Evolutionary conservation across 2,888 invertebrate genomes (phyloP), one percentile per base, ranked within the genome.

Genomic region (Sicus ferrugineus): DNA sequence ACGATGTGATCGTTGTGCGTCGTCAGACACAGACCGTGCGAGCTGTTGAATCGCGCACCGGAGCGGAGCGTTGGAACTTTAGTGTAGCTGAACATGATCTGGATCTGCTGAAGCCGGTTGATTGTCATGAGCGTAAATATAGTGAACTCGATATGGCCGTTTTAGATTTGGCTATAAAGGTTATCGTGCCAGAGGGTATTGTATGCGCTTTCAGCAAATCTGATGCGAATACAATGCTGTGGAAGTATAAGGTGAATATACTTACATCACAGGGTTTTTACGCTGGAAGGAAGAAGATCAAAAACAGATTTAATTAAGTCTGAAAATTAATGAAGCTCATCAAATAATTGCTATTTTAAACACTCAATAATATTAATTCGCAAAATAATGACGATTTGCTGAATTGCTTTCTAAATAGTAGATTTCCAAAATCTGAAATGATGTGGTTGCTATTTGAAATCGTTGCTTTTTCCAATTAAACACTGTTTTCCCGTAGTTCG

Each of bases 51-150:
- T 93, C 96, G 0, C 88, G 92, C 65, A 90, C 91, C 11, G 97
- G 98, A 2, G 84, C 86, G 56, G 97, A 98, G 87, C 87, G 96
- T 80, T 97, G 97, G 97, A 97, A 97, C 87, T 97, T 96, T 83
- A 96, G 96, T 84, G 97, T 97, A 26, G 96, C 93, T 0, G 92
- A 93, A 75, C 95, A 96, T 83, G 92, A 96, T 76, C 81, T 97
- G 63, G 90, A 91, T 68, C 70, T 91, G 78, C 79, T 88, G 68
- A 85, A 86, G 68, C 84, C 86, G 58, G 80, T 81, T 46, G 88
- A 88, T 71, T 91, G 91, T 70, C 84, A 81, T 67, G 74, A 79
- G 63, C 76, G 77, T 58, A 68, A 77, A n/a, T 78, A 77, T 16
- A 81, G 74, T 52, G 80, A 84, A 1, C 42, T 81, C 26, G 82